Conservation (phyloP, 2,797 vertebrate species). For the Spizella passerina region DNA sequence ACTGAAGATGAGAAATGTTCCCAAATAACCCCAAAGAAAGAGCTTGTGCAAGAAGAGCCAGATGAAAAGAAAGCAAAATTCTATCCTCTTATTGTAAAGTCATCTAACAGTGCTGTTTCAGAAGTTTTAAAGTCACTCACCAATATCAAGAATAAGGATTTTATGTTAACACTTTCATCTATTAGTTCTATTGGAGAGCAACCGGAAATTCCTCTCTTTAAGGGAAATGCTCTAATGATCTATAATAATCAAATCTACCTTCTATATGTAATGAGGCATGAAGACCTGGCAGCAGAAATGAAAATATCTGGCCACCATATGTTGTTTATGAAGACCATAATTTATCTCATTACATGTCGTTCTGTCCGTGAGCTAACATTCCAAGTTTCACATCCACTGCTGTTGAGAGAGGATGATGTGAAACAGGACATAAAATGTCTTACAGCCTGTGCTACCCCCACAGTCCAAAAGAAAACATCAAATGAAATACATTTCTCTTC, state of each 20-base stretch:
- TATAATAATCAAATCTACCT: background rate
- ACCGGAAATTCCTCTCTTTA: background rate
- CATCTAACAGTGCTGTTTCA: background rate
- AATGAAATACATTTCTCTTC: background rate
- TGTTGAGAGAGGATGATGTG: background rate
- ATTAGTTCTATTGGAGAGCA: background rate
- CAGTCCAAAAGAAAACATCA: background rate
- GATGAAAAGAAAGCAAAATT: background rate
- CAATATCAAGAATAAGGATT: background rate
- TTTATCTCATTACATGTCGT: background rate
- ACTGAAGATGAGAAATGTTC: background rate
- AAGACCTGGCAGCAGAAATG: background rate
- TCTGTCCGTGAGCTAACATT: background rate
- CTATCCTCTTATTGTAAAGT: conserved; percentile 23
- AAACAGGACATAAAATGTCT: background rate
- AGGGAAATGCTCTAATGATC: background rate
- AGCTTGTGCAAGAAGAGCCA: background rate
- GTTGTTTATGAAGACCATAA: background rate
- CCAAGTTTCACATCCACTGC: background rate
- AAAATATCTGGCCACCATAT: background rate
- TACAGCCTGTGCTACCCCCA: background rate
- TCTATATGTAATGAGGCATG: background rate
- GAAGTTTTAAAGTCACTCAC: conserved; percentile 7
- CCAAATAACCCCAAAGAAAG: background rate
- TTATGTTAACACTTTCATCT: background rate